A percentile compares a stretch with the other conserved stretches of the same genome.
These are phyloP conservation scores for Cyphomyrus plagiostoma DNA, from an alignment of 2,113 vertebrate species.

Conservation along the genomic window DNA sequence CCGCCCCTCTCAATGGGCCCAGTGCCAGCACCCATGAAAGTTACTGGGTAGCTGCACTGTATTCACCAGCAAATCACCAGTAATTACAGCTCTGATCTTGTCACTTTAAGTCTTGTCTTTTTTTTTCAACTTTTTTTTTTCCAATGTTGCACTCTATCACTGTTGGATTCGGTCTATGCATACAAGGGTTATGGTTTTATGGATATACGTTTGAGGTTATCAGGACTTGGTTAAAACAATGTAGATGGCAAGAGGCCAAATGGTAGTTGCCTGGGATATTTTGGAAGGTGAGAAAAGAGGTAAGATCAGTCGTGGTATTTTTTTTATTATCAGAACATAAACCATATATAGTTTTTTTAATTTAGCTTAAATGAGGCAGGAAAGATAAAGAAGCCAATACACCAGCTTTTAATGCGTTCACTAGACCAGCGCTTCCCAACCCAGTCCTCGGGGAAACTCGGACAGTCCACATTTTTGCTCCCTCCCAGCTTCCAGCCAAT, in stretches of 20 bases:
- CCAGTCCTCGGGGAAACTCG: too few relatives aligned
- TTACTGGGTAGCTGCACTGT: neutral
- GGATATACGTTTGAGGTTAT: conserved; percentile 77
- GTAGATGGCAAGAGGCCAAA: conserved; percentile 66
- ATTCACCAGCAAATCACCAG: conserved; percentile 76
- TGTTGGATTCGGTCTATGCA: conserved; percentile 91
- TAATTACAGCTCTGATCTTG: conserved; percentile 92
- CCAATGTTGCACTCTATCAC: conserved; percentile 75
- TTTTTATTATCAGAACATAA: conserved; percentile 66
- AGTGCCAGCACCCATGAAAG: neutral
- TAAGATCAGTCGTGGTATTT: conserved; percentile 83
- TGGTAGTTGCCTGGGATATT: conserved; percentile 88
- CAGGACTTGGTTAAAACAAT: conserved; percentile 90
- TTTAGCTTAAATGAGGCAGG: conserved; percentile 19
- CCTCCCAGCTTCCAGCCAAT: too few relatives aligned
- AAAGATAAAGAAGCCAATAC: conserved; percentile 25
- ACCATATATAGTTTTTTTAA: neutral
- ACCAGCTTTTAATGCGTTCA: conserved; percentile 29
- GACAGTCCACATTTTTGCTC: too few relatives aligned
- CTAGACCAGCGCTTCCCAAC: conserved; percentile 27
- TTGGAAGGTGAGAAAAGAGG: conserved; percentile 76
- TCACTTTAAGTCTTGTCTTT: conserved; percentile 79
- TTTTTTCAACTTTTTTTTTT: conserved; percentile 75
- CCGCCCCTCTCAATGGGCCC: neutral
- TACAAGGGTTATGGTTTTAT: conserved; percentile 63